Base-by-base conservation (phyloP, 2,797 vertebrate genomes). In the Clarias platycephalus region DNA sequence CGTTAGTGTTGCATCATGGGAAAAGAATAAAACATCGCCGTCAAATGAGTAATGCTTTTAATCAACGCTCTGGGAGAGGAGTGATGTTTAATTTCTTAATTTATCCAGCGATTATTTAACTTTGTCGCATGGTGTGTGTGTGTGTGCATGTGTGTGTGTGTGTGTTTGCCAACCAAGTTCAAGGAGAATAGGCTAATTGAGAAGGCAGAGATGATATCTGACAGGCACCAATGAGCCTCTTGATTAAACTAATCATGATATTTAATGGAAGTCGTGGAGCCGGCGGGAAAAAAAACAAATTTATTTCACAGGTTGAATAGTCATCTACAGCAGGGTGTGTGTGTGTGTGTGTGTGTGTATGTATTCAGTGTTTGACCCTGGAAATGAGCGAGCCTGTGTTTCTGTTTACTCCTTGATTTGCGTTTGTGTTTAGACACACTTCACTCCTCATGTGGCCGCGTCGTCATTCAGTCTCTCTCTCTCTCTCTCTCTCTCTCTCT, bases 241-340 rank as follows among this genome's bases (percentile, higher is more conserved):
- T 95, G 94, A 95, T 95, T 94, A 92, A 94, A 94, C 94, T 95
- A 95, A 95, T 95, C 93, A 94, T 91, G 93, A 91, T 93, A 91
- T 92, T 94, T 95, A 95, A 95, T 95, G 93, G 93, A 94, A 95
- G 93, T 93, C 91, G 92, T 93, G 90, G 92, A 93, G 93, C 94
- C 94, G 93, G 94, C 93, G 90, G 93, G 90, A 60, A 28, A 79
- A 70, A 74, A 87, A 93, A 91, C 91, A 90, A 91, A 93, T 92
- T 95, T 92, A 93, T 95, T 93, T 87, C 66, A 58, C 81, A 87
- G 86, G 87, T 88, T 86, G 82, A 83, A 83, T 72, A 83, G 84
- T 84, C 78, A 66, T 66, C 66, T 53, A 80, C 78, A 80, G 12
- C 8, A 68, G 3, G 0, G 44, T 3, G 53, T 60, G 79, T n/a